These are phyloP conservation scores for Chymomyza fuscimana DNA, from an alignment of 2,888 invertebrate species.

Conservation along the genomic window DNA sequence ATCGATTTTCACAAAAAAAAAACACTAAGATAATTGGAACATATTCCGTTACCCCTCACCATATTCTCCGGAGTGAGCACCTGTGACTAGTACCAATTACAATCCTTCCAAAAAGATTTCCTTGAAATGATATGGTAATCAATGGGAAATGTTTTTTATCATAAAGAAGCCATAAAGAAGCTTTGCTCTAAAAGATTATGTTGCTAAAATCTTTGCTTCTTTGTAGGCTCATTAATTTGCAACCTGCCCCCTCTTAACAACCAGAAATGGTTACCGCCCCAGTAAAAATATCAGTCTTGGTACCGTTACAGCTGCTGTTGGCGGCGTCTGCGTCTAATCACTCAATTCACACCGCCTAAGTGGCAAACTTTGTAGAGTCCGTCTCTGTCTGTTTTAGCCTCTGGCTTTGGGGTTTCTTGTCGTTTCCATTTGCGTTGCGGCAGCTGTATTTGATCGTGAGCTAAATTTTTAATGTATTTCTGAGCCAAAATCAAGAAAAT, in stretches of 20 bases:
- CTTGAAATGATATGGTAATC: too few species aligned
- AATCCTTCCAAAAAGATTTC: too few species aligned
- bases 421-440: slow-evolving; percentile 38
- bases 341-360: slow-evolving; percentile 58
- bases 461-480: slow-evolving; percentile 54
- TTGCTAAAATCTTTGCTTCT: too few species aligned
- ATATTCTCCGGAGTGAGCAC: too few species aligned
- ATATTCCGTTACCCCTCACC: too few species aligned
- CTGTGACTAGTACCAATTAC: too few species aligned
- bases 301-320: background rate
- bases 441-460: slow-evolving; percentile 57
- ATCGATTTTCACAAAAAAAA: too few species aligned
- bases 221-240: background rate
- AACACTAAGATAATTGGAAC: too few species aligned
- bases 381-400: background rate
- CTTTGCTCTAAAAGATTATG: too few species aligned
- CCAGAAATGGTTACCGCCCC: background rate
- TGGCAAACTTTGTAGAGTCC: slow-evolving; percentile 34
- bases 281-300: background rate
- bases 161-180: too few species aligned
- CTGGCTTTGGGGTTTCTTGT: slow-evolving; percentile 9
- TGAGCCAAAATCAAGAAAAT: slow-evolving; percentile 36
- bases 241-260: background rate
- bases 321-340: slow-evolving; percentile 49
- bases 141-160: too few species aligned